phyloP scores from a whole-genome alignment of 1,140 invertebrate species.

The Hyles vespertilio region DNA sequence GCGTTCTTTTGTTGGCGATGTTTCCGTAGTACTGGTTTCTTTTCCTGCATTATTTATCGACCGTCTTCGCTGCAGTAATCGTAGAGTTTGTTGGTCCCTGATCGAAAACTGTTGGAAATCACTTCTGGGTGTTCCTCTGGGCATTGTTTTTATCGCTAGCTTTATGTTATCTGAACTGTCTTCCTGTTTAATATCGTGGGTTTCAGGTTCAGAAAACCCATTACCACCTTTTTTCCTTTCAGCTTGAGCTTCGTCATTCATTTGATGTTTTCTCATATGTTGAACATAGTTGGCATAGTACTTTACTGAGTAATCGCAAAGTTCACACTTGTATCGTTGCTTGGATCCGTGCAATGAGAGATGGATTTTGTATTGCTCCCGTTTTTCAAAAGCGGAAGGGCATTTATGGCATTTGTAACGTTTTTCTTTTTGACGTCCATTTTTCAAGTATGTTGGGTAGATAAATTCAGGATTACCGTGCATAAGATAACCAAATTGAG shows the following conservation, averaged over 20 bases:
- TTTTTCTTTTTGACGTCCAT: constrained; percentile 85
- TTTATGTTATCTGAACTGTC: constrained; percentile 63
- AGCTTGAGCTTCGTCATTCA: constrained; percentile 80
- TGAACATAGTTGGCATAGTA: constrained; percentile 90
- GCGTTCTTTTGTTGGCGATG: constrained; percentile 73
- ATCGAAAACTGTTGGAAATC: constrained; percentile 73
- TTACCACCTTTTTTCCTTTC: constrained; percentile 71
- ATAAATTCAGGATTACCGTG: constrained; percentile 86
- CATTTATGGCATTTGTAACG: constrained; percentile 91
- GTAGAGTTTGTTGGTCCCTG: constrained; percentile 75
- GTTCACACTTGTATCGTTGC: constrained; percentile 88
- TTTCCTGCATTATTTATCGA: constrained; percentile 52
- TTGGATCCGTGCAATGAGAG: constrained; percentile 88
- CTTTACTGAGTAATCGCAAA: constrained; percentile 93
- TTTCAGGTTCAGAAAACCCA: constrained; percentile 59
- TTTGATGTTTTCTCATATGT: constrained; percentile 86
- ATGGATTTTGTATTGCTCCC: constrained; percentile 90
- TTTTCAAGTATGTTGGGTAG: constrained; percentile 85
- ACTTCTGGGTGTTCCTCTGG: constrained; percentile 52
- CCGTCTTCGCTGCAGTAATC: constrained; percentile 54
- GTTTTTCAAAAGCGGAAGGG: constrained; percentile 91
- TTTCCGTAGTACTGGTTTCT: constrained; percentile 55
- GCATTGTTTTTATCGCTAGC: constrained; percentile 73
- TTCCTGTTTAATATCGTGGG: constrained; percentile 42
- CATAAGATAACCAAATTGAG: constrained; percentile 81